These are phyloP conservation scores for Aurelia sp. DNA, from an alignment of 30 jellyfish, hydroid and myxozoan genomes.

Conservation along the genomic window DNA sequence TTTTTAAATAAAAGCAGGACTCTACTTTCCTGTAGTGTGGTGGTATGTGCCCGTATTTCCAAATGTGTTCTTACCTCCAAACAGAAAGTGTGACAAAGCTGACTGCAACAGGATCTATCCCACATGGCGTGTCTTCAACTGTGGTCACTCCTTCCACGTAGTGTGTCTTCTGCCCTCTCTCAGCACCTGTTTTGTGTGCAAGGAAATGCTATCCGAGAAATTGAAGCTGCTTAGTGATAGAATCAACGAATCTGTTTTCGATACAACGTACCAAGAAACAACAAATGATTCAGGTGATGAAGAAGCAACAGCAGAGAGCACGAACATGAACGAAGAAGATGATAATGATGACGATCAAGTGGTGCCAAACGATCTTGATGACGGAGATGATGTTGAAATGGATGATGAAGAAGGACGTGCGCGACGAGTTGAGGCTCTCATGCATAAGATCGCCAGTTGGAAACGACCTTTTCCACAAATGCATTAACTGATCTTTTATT, in stretches of 20 bases:
- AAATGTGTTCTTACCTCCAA: background rate
- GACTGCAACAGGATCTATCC: slow-evolving; percentile 3
- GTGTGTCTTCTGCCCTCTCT: slow-evolving; percentile 3
- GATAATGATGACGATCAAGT: background rate
- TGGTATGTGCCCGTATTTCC: background rate
- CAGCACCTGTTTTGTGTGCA: slow-evolving; percentile 13
- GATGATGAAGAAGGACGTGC: background rate
- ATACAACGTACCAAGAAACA: too few species aligned
- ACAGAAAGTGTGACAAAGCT: background rate
- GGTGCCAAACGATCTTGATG: slow-evolving; percentile 3
- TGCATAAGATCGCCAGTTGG: slow-evolving; percentile 2
- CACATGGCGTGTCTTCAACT: slow-evolving; percentile 9
- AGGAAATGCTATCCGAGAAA: background rate
- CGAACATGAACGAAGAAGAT: background rate
- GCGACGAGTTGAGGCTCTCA: slow-evolving; percentile 2
- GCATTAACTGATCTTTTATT: background rate
- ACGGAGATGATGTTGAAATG: background rate
- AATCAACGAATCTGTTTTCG: too few species aligned
- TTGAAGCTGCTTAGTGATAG: too few species aligned
- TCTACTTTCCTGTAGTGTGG: too few species aligned
- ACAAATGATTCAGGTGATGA: slow-evolving; percentile 7
- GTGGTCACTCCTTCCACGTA: slow-evolving; percentile 8
- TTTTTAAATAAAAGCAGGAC: too few species aligned
- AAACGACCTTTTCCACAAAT: background rate
- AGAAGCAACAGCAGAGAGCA: background rate